Evolutionary conservation across 30 jellyfish, hydroid and myxozoan species (phyloP), one percentile per base, ranked within the genome.

Genomic region (Hydractinia echinata): DNA sequence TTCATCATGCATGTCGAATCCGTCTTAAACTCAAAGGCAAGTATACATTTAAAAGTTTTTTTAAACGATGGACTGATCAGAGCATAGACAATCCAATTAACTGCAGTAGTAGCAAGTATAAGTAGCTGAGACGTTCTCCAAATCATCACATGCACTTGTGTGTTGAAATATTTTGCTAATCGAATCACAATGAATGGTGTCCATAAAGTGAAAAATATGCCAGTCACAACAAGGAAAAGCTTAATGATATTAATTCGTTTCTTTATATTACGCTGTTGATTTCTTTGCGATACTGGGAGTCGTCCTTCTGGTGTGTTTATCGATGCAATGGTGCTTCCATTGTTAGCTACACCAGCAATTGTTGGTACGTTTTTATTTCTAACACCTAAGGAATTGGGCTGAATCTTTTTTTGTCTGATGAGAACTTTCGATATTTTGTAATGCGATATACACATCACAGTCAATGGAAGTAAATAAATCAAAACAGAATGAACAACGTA

Each of bases 181-280:
- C 97, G 94, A 5, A 71, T 67, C 21, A 85, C 81, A 58, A 91
- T 83, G 73, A 91, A 91, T 54, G 97, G 97, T 73, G 97, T 91
- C 97, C 97, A 91, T 61, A 91, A 53, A 1, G 81, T 66, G 76
- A 91, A 81, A 67, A 91, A 91, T 53, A 85, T 84, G 15, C 79
- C 76, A 13, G 96, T 91, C 4, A 91, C 97, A 49, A 87, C 89
- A 66, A 91, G 66, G 50, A 91, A 73, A 5, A 91, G 92, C 68
- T 80, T 82, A 64, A 91, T 84, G 10, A 91, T 88, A 21, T 83
- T 86, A 53, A 54, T 18, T 5, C 80, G 74, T 6, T 7, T 64
- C 0, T 76, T 54, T 13, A 76, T 5, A 7, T 10, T 51, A 21
- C 49, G 64, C 4, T 49, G 30, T 15, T 80, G 16, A 10, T 4